phyloP scores from a whole-genome alignment of 2,888 invertebrate genomes.

The Cerastis leucographa region DNA sequence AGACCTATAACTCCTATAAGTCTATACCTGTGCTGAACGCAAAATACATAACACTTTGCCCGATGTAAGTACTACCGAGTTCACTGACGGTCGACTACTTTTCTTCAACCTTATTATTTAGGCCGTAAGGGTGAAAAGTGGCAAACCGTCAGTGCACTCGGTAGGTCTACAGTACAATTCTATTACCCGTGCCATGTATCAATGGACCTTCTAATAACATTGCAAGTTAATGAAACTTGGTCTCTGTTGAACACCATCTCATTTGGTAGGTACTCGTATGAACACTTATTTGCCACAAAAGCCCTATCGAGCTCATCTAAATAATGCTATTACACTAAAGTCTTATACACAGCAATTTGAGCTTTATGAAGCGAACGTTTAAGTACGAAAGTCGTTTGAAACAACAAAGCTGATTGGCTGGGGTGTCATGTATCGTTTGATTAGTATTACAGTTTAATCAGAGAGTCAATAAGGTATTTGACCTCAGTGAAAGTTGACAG shows the following conservation, averaged over 20 bases:
- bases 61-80: not conserved
- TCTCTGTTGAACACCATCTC: conserved; percentile 7
- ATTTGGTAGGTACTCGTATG: conserved; percentile 15
- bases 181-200: not conserved
- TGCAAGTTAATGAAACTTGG: not conserved
- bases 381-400: conserved; percentile 17
- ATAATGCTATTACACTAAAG: conserved; percentile 42
- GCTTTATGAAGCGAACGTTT: not conserved
- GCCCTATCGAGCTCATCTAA: conserved; percentile 41
- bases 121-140: too few relatives aligned
- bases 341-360: conserved; percentile 33
- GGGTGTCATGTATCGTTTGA: conserved; percentile 61
- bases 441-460: conserved; percentile 62
- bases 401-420: conserved; percentile 38
- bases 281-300: conserved; percentile 49
- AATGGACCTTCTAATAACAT: not conserved
- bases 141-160: too few relatives aligned
- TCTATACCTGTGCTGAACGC: not conserved
- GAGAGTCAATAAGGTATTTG: conserved; percentile 57
- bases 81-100: too few relatives aligned
- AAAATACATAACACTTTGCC: not conserved
- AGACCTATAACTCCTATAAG: not conserved
- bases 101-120: too few relatives aligned
- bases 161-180: not conserved
- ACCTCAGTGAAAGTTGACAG: conserved; percentile 42